These are phyloP conservation scores for Papilio elwesi DNA, from an alignment of 2,888 invertebrate genomes.

Conservation along the genomic window DNA sequence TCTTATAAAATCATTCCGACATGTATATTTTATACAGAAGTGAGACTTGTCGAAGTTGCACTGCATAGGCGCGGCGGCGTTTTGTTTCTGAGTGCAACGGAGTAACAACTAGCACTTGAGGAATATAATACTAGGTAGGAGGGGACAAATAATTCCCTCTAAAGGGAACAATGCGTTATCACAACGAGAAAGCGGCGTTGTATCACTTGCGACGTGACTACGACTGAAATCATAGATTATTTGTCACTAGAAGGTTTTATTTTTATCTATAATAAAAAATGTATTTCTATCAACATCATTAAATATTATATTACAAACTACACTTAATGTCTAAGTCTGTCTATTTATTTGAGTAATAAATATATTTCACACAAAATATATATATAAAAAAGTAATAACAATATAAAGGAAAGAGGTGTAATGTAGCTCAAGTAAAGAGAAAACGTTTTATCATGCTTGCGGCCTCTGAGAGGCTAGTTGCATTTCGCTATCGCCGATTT, in stretches of 20 bases:
- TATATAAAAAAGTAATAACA: neutral
- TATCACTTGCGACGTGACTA: slow-evolving; percentile 45
- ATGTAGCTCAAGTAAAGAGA: neutral
- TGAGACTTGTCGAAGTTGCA: slow-evolving; percentile 31
- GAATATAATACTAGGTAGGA: slow-evolving; percentile 48
- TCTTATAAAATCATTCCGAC: too few relatives aligned
- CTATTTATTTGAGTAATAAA: neutral
- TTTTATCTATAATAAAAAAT: neutral
- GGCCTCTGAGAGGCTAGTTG: slow-evolving; percentile 74
- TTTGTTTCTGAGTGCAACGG: slow-evolving; percentile 63
- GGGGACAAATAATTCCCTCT: slow-evolving; percentile 67
- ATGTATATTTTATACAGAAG: slow-evolving; percentile 21
- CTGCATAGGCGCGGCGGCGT: slow-evolving; percentile 35
- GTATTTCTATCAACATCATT: neutral
- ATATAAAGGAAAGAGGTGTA: neutral
- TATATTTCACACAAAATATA: neutral
- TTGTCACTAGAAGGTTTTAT: neutral
- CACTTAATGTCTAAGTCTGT: neutral
- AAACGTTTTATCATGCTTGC: slow-evolving; percentile 50
- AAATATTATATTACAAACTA: neutral
- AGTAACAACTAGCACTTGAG: slow-evolving; percentile 51
- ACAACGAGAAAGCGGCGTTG: slow-evolving; percentile 54
- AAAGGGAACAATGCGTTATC: slow-evolving; percentile 67
- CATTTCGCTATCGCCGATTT: slow-evolving; percentile 81
- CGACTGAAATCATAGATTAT: slow-evolving; percentile 42